A percentile compares a stretch with the other conserved stretches of the same genome.
phyloP scores from a whole-genome alignment of 2,113 vertebrate species.

The Phalacrocorax brasilianus region DNA sequence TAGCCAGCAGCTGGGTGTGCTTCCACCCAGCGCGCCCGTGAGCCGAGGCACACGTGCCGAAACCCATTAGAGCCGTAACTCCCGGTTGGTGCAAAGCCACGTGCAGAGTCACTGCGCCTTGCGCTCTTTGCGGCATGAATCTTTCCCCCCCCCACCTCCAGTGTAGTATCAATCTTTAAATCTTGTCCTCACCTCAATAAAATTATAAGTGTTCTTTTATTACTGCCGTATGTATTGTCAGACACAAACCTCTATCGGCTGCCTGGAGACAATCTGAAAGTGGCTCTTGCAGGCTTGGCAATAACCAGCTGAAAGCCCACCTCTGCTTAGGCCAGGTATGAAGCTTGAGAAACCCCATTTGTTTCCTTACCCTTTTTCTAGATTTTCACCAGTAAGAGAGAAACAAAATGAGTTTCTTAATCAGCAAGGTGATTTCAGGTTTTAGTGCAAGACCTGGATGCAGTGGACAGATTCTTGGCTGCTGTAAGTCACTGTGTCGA shows the following conservation, averaged over 20 bases:
- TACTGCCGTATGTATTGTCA: neutral
- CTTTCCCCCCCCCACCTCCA: neutral
- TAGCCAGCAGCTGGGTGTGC: neutral
- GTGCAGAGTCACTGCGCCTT: neutral
- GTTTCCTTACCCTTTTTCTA: neutral
- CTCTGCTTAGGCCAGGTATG: neutral
- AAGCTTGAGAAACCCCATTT: neutral
- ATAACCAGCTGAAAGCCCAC: neutral
- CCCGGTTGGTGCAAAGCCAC: neutral
- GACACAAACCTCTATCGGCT: neutral
- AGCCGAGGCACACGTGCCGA: neutral
- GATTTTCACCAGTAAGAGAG: neutral
- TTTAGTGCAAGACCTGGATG: neutral
- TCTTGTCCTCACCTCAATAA: neutral
- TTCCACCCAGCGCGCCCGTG: fast-evolving
- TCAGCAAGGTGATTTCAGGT: neutral
- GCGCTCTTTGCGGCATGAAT: neutral
- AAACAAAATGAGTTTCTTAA: neutral
- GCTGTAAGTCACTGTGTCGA: neutral
- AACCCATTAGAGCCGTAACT: neutral
- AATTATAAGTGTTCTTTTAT: neutral
- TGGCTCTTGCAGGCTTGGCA: neutral
- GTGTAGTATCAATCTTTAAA: neutral
- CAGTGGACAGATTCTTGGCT: neutral
- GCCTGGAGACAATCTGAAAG: neutral